Evolutionary conservation across 2,888 invertebrate species (phyloP).

Genomic region (Harpalus rufipes): DNA sequence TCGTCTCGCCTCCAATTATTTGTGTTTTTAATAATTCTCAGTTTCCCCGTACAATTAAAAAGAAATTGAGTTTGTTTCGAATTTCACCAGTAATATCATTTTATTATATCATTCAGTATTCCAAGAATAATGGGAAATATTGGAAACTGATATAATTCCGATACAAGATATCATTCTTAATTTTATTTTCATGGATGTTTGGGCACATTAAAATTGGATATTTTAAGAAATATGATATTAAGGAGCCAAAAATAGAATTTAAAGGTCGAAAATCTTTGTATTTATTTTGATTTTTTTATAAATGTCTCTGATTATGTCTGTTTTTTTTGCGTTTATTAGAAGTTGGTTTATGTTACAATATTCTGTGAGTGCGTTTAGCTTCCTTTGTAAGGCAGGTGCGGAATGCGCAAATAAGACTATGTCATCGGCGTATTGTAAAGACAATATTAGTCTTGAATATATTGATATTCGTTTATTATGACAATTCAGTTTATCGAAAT

Average conservation of each 20-base stretch:
- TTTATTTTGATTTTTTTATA: too few relatives aligned
- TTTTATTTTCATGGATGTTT: conserved; percentile 3
- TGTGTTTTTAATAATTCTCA: conserved; percentile 25
- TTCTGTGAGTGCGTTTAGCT: too few relatives aligned
- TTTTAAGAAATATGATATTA: not conserved
- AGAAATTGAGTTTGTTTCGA: conserved; percentile 22
- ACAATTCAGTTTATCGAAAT: too few relatives aligned
- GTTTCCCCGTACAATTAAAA: conserved; percentile 22
- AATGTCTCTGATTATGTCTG: too few relatives aligned
- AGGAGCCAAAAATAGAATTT: not conserved
- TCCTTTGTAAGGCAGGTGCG: too few relatives aligned
- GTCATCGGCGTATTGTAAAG: too few relatives aligned
- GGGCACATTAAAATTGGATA: not conserved
- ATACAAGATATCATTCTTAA: conserved; percentile 9
- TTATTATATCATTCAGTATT: conserved; percentile 3
- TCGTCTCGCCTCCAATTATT: conserved; percentile 5
- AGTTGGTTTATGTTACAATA: too few relatives aligned
- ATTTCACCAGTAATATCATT: not conserved
- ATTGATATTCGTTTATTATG: too few relatives aligned
- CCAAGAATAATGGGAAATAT: not conserved
- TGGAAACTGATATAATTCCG: not conserved
- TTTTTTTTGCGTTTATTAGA: too few relatives aligned
- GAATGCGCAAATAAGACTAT: too few relatives aligned
- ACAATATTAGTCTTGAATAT: too few relatives aligned
- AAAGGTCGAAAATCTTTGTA: not conserved